phyloP scores from a whole-genome alignment of 2,888 invertebrate genomes.

The Lepidonotus clava region DNA sequence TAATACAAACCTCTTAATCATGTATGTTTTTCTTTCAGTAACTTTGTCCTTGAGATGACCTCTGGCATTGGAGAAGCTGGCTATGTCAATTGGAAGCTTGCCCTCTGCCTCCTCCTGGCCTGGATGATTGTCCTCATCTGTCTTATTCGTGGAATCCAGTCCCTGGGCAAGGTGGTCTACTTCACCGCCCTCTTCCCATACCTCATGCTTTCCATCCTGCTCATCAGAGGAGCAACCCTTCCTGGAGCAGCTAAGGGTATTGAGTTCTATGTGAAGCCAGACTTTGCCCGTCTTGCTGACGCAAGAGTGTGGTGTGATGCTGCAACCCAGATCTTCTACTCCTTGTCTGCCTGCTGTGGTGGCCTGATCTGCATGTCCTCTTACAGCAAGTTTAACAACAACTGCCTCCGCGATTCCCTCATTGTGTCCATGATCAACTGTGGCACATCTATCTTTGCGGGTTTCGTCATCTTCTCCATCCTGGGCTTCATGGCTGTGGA shows the following conservation, averaged over 20 bases:
- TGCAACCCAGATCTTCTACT: conserved; percentile 68
- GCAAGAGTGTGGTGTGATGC: conserved; percentile 82
- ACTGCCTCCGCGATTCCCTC: conserved; percentile 76
- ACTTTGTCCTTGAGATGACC: conserved; percentile 76
- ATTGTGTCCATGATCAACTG: conserved; percentile 80
- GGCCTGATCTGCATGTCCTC: conserved; percentile 70
- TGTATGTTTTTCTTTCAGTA: conserved; percentile 69
- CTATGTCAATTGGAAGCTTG: conserved; percentile 74
- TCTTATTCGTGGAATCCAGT: conserved; percentile 79
- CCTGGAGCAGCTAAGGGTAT: conserved; percentile 90
- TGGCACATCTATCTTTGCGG: conserved; percentile 79
- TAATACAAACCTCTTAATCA: not conserved
- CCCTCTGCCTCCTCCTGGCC: conserved; percentile 75
- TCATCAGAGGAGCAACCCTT: conserved; percentile 89
- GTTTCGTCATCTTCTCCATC: conserved; percentile 80
- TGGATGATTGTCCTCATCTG: conserved; percentile 78
- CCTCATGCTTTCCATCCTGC: conserved; percentile 83
- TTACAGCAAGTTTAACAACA: conserved; percentile 71
- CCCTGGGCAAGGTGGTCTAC: conserved; percentile 81
- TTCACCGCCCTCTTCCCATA: conserved; percentile 81
- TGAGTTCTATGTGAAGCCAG: conserved; percentile 89
- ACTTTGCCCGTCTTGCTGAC: conserved; percentile 87
- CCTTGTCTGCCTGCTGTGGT: conserved; percentile 69
- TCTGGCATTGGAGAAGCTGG: conserved; percentile 77
- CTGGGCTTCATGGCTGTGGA: conserved; percentile 84